Base-by-base conservation (phyloP, 2,888 invertebrate genomes). In the Dendrolimus houi region DNA sequence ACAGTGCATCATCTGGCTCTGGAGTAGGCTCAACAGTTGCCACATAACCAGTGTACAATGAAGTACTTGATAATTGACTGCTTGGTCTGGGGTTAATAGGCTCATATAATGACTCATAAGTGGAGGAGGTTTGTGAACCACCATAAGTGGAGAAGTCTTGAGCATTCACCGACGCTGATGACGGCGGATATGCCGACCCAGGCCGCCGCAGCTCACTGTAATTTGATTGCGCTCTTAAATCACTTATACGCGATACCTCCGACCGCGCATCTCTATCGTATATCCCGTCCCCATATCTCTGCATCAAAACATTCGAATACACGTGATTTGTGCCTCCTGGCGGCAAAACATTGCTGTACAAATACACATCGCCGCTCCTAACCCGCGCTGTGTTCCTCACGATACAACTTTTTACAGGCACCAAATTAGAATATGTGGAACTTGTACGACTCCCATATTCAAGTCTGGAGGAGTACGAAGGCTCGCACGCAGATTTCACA, bases 21-120 rank as follows among this genome's bases (percentile, higher is more conserved):
- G 95, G 94, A 90, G 96, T 96, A 8, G 96, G 96, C 80, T 97
- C 96, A 13, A 94, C 95, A 71, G 97, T 96, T 2, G 87, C 92
- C 0, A 92, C 91, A 72, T 92, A 92, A 1, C 93, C 92, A 40
- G 92, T 92, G 67, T 93, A 93, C 42, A 93, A 67, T 0, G 93
- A 93, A 52, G 93, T 92, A 0, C 93, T 92, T 2, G 93, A 93
- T 73, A 93, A 77, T 64, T 93, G 92, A 71, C 92, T 92, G 57
- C 92, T 92, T 0, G 92, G 92, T 56, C 93, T 77, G 0, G 93
- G 93, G 67, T 92, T 92, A 55, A 93, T 93, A 0, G 93, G 93
- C 66, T 93, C 93, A 77, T 93, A 93, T 53, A 93, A 78, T 1
- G 93, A 93, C 72, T 93, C 93, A 66, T 93, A 93, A 1, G 93